Percentiles rank a stretch among this genome's conserved stretches.
Evolutionary conservation across 2,888 invertebrate genomes (phyloP).

Genomic region (Orchesella flavescens): DNA sequence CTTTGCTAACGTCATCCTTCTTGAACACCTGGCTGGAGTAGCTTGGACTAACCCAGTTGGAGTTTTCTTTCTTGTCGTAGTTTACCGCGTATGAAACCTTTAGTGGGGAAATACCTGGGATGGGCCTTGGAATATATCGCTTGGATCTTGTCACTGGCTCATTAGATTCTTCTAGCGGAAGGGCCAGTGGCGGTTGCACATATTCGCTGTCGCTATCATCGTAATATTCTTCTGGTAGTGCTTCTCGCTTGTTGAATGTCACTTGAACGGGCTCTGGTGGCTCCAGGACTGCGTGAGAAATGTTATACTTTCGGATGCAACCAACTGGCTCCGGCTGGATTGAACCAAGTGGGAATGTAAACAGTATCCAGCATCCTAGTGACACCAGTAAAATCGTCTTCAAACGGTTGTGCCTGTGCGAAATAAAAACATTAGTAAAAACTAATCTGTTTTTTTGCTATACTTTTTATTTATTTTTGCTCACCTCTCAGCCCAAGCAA

Average conservation of each 20-base stretch:
- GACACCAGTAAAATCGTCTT: slow-evolving; percentile 91
- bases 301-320: slow-evolving; percentile 82
- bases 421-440: not conserved
- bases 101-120: slow-evolving; percentile 82
- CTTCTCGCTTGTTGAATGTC: slow-evolving; percentile 62
- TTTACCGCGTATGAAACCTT: slow-evolving; percentile 84
- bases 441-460: not conserved
- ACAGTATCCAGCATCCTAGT: slow-evolving; percentile 95
- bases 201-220: slow-evolving; percentile 14
- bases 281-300: slow-evolving; percentile 77
- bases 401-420: slow-evolving; percentile 84
- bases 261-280: slow-evolving; percentile 59
- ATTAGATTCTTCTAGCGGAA: slow-evolving; percentile 26
- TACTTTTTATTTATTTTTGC: slow-evolving; percentile 40
- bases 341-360: slow-evolving; percentile 95
- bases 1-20: slow-evolving; percentile 88
- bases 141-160: slow-evolving; percentile 73
- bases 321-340: slow-evolving; percentile 94
- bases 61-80: slow-evolving; percentile 78
- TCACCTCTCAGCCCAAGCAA: slow-evolving; percentile 90
- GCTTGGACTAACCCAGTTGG: slow-evolving; percentile 88
- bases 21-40: slow-evolving; percentile 95
- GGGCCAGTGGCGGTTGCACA: slow-evolving; percentile 17
- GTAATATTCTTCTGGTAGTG: slow-evolving; percentile 43
- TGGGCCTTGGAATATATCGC: slow-evolving; percentile 74